Base-by-base conservation (phyloP, 64 coral and sea anemone species). In the Montipora cactus region DNA sequence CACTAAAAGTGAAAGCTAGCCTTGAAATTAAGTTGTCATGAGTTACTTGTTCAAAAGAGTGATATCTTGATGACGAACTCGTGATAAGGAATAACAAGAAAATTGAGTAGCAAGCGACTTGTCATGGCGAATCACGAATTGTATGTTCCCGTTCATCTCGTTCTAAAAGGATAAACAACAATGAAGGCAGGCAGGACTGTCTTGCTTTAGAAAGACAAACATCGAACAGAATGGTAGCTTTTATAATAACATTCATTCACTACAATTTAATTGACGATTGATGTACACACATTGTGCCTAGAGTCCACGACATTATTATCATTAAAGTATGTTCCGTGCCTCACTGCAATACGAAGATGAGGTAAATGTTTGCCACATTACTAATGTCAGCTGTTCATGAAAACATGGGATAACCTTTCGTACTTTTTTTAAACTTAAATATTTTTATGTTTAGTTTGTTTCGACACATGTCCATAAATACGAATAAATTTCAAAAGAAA, bases 181-280 rank as follows among this genome's bases (percentile, higher is more conserved):
- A 86, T 71, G 71, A 51, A 86, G 66, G 82, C 64, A 72, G 82
- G 68, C 82, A 86, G 66, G 68, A 48, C 61, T 64, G 66, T 64
- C 47, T 48, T 86, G 62, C 64, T 86, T 86, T 49, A 66, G 49
- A 9, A 66, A 86, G 45, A 22, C 10, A 86, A 8, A 86, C 82
- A 59, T 45, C 82, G 66, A 72, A 46, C 45, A 71, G 67, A 50
- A 86, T 71, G 82, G 47, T 72, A 86, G 82, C 82, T 86, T 86
- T 86, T 86, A 86, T 71, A 71, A 50, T 72, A 86, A 86, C 71
- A 20, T 70, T 72, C 82, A 86, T 86, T 86, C 82, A 72, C 82
- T 71, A 70, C 62, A 86, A 21, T 47, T 86, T 86, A 86, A 86
- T 86, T 86, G 82, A 66, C 64, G 82, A 86, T 86, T 86, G 67